Conservation (phyloP, 2,797 vertebrate genomes). For the Alcedo atthis region DNA sequence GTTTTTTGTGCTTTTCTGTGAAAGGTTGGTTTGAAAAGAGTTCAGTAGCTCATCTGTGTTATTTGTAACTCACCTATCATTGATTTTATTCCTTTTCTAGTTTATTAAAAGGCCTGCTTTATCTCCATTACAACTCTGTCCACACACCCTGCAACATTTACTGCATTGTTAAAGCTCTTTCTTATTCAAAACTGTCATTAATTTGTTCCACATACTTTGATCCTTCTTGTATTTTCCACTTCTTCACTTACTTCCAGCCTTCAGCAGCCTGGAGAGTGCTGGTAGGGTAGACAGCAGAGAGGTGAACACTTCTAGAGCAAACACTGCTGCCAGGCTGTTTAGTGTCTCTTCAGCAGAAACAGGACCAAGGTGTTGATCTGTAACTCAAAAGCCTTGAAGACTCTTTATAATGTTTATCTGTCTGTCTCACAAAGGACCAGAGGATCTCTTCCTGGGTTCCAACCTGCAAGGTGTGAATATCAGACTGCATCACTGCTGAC, state of each 20-base stretch:
- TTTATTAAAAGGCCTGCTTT: conserved; percentile 25
- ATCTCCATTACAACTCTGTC: background rate
- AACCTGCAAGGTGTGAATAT: background rate
- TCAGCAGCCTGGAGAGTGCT: background rate
- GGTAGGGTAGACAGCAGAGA: background rate
- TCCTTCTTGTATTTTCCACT: background rate
- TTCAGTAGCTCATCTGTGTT: background rate
- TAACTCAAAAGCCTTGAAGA: background rate
- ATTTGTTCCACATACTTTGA: conserved; percentile 1
- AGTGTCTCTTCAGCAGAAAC: background rate
- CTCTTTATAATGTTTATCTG: background rate
- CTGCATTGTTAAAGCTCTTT: background rate
- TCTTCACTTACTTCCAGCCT: background rate
- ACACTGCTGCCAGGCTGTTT: background rate
- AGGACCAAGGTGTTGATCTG: background rate
- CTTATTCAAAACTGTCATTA: background rate
- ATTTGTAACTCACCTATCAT: conserved; percentile 30
- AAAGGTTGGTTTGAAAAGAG: conserved; percentile 11
- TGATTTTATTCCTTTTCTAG: conserved; percentile 42
- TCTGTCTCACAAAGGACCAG: background rate
- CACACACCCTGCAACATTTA: background rate
- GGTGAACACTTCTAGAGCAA: background rate
- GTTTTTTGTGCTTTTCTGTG: conserved; percentile 28
- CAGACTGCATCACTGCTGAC: background rate
- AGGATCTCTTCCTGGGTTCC: background rate